Conservation (phyloP, 2,797 vertebrate species). For the Dromococcyx pavoninus region DNA sequence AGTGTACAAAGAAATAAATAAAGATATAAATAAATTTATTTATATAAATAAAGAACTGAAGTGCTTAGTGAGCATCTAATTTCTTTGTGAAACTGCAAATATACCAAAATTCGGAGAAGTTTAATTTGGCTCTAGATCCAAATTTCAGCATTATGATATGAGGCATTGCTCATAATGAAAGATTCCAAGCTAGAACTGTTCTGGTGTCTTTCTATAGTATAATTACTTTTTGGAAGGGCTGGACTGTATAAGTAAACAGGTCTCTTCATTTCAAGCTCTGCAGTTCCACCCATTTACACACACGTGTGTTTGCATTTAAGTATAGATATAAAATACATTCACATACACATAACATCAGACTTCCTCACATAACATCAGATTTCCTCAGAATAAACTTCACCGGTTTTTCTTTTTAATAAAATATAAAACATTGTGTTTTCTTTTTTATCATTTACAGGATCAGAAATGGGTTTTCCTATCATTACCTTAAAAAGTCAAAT, state of each 20-base stretch:
- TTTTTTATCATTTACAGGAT: neutral
- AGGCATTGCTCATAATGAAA: neutral
- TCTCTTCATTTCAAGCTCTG: neutral
- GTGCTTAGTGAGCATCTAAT: neutral
- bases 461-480: neutral
- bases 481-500: neutral
- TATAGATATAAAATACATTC: neutral
- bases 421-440: neutral
- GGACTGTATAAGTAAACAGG: neutral
- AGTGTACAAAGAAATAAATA: neutral
- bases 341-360: neutral
- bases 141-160: neutral
- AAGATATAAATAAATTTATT: neutral
- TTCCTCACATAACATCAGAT: no score
- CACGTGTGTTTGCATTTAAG: neutral
- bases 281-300: neutral
- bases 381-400: no score
- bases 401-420: neutral
- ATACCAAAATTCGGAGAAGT: neutral
- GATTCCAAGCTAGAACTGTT: neutral
- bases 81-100: neutral
- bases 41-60: neutral
- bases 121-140: neutral
- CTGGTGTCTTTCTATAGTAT: neutral
- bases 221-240: neutral